Conservation (phyloP, 2,113 vertebrate species). For the Casuarius casuarius region DNA sequence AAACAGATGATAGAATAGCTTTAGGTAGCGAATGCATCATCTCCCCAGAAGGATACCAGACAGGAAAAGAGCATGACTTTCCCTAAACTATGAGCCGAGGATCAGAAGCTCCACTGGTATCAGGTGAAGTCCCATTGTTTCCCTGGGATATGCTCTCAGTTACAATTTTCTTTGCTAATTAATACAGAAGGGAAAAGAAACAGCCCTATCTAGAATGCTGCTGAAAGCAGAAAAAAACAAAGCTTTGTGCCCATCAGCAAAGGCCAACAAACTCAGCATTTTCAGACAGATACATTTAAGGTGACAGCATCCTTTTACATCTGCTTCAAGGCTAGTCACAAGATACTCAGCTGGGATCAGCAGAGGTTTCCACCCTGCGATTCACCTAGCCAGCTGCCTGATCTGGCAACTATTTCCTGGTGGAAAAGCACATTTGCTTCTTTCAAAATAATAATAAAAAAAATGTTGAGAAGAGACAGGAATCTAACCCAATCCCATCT, state of each 20-base stretch:
- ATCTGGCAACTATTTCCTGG: background rate
- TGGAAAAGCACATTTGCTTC: background rate
- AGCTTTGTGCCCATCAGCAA: background rate
- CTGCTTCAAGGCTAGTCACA: background rate
- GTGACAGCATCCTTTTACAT: fast-evolving
- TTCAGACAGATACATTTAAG: background rate
- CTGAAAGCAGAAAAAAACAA: background rate
- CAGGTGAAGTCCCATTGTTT: background rate
- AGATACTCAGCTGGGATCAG: fast-evolving
- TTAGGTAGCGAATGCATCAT: background rate
- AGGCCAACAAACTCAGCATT: background rate
- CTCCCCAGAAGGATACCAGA: background rate
- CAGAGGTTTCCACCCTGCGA: background rate
- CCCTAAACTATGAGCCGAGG: background rate
- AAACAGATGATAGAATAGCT: background rate
- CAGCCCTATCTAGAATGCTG: background rate
- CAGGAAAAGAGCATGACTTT: background rate
- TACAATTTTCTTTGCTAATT: background rate
- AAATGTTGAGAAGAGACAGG: background rate
- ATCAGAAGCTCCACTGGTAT: background rate
- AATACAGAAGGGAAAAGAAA: background rate
- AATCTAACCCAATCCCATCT: background rate
- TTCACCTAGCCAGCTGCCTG: background rate
- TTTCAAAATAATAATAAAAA: background rate
- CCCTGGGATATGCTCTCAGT: background rate